These are phyloP conservation scores for Caenorhabditis angaria DNA, from an alignment of 2,888 invertebrate species.

Conservation along the genomic window DNA sequence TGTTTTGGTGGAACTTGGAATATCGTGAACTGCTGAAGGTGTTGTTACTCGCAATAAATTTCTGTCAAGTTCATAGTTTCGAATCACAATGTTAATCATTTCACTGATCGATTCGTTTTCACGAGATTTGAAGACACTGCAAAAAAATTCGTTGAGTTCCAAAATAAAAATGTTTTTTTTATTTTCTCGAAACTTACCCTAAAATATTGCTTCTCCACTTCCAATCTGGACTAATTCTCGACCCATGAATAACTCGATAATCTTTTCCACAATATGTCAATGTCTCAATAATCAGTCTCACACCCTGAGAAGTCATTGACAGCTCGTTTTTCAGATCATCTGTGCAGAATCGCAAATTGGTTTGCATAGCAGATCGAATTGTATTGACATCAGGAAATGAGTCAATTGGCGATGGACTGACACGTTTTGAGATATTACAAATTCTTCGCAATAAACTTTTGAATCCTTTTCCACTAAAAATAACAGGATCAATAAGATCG, in stretches of 20 bases:
- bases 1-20: slow-evolving; percentile 17
- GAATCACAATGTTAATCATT: slow-evolving; percentile 48
- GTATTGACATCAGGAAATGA: slow-evolving; percentile 41
- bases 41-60: slow-evolving; percentile 36
- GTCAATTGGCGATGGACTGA: slow-evolving; percentile 22
- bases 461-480: slow-evolving; percentile 52
- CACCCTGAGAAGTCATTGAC: slow-evolving; percentile 43
- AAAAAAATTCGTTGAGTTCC: slow-evolving; percentile 9
- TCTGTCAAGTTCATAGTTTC: slow-evolving; percentile 46
- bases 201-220: slow-evolving; percentile 50
- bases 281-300: slow-evolving; percentile 38
- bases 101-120: slow-evolving; percentile 46
- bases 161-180: background rate
- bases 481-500: slow-evolving; percentile 51
- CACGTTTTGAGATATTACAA: slow-evolving; percentile 39
- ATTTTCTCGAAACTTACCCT: slow-evolving; percentile 20
- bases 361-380: slow-evolving; percentile 43
- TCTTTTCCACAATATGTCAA: slow-evolving; percentile 35
- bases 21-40: slow-evolving; percentile 26
- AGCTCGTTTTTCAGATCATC: slow-evolving; percentile 54
- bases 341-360: slow-evolving; percentile 42
- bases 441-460: slow-evolving; percentile 32
- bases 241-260: slow-evolving; percentile 49
- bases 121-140: slow-evolving; percentile 46
- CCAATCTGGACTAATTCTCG: slow-evolving; percentile 51